Conservation (phyloP, 2,888 invertebrate species). For the Isotomurus palustris region DNA sequence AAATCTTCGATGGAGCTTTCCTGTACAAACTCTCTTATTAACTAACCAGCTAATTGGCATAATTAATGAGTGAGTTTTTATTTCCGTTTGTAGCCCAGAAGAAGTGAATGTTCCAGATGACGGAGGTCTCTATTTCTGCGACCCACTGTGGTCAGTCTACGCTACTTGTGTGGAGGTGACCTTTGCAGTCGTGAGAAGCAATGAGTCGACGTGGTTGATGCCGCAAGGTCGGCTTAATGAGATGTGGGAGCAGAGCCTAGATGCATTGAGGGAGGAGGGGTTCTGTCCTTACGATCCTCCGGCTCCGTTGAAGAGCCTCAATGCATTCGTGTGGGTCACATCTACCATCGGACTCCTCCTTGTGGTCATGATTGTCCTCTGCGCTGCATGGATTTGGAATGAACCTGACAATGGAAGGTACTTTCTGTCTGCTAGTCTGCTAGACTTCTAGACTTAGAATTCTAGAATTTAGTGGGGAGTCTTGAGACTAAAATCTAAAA, state of each 20-base stretch:
- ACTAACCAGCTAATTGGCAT: too few species aligned
- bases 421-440: too few species aligned
- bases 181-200: conserved; percentile 17
- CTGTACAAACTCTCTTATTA: conserved; percentile 3
- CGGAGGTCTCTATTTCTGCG: conserved; percentile 29
- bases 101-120: conserved; percentile 26
- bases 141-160: conserved; percentile 19
- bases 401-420: background rate
- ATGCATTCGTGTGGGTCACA: conserved; percentile 21
- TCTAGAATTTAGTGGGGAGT: too few species aligned
- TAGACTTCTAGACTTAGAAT: too few species aligned
- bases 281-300: conserved; percentile 27
- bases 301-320: background rate
- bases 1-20: conserved; percentile 4
- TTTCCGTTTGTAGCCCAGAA: background rate
- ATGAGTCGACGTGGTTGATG: conserved; percentile 11
- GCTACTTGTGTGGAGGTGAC: conserved; percentile 27
- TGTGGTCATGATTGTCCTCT: conserved; percentile 9
- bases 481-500: too few species aligned
- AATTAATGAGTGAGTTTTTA: background rate
- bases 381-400: conserved; percentile 9
- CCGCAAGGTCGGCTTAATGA: conserved; percentile 8
- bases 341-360: conserved; percentile 23
- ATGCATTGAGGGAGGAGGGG: background rate
- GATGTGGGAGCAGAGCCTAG: conserved; percentile 21